These are phyloP conservation scores for Pelecanus crispus DNA, from an alignment of 2,113 vertebrate species.

Conservation along the genomic window DNA sequence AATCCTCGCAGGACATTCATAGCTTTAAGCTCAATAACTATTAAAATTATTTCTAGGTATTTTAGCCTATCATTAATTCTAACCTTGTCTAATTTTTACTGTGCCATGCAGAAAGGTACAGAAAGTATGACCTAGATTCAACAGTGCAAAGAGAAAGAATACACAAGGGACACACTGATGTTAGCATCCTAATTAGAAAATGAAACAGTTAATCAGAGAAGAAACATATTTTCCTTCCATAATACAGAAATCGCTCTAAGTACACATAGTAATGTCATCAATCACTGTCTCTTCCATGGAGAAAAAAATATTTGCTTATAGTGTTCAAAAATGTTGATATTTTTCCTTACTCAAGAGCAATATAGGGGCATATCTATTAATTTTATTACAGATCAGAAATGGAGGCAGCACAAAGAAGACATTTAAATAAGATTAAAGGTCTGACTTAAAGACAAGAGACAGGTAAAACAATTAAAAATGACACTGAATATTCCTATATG, in stretches of 20 bases:
- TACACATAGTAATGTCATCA: background rate
- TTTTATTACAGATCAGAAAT: constrained; percentile 20
- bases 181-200: constrained; percentile 31
- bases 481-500: background rate
- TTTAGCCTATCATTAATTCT: background rate
- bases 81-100: constrained; percentile 14
- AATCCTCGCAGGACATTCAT: background rate
- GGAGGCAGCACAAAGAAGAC: background rate
- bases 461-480: background rate
- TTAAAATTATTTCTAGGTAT: constrained; percentile 3
- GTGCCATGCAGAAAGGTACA: background rate
- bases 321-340: background rate
- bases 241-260: background rate
- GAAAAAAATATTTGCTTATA: background rate
- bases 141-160: background rate
- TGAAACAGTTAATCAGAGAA: constrained; percentile 24
- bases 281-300: background rate
- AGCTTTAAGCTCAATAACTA: background rate
- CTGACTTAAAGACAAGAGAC: constrained; percentile 35
- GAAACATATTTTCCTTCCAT: background rate
- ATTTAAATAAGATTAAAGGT: background rate
- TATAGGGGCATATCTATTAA: background rate
- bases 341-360: background rate
- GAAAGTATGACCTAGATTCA: constrained; percentile 44
- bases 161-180: background rate